These are phyloP conservation scores for Neolamprologus variostigma DNA, from an alignment of 2,113 vertebrate species.

Conservation along the genomic window DNA sequence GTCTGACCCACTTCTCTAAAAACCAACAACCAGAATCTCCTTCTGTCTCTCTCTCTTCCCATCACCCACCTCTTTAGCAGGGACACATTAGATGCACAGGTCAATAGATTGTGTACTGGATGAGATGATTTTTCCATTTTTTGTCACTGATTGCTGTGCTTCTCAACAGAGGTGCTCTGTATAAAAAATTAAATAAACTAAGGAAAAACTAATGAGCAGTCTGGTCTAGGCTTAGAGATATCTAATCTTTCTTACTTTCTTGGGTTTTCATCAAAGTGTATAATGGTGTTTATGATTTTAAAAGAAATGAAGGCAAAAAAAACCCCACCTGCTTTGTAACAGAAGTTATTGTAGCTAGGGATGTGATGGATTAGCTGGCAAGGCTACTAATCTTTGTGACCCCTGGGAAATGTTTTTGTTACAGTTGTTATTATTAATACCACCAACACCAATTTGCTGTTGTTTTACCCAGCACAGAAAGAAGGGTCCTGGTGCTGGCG, in stretches of 20 bases:
- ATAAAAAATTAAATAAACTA: neutral
- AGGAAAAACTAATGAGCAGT: neutral
- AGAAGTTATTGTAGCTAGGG: neutral
- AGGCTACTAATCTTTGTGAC: neutral
- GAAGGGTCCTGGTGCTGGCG: neutral
- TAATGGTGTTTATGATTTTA: neutral
- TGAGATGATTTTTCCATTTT: neutral
- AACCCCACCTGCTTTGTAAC: neutral
- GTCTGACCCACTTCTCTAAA: conserved; percentile 58
- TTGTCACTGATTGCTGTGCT: neutral
- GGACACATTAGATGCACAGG: neutral
- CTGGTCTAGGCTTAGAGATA: neutral
- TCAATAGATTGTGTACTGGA: neutral
- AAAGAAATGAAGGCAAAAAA: neutral
- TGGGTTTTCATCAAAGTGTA: neutral
- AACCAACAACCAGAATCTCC: conserved; percentile 19
- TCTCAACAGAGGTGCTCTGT: neutral
- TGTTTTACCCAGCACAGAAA: neutral
- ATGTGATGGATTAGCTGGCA: neutral
- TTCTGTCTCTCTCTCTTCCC: neutral
- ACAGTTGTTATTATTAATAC: neutral
- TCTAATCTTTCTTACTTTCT: neutral
- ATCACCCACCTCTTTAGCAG: neutral
- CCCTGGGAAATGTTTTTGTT: neutral
- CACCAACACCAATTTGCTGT: neutral